Percentiles rank a stretch among this genome's conserved stretches.
Evolutionary conservation across 2,113 vertebrate species (phyloP).

Genomic region (Sclerurus mexicanus): DNA sequence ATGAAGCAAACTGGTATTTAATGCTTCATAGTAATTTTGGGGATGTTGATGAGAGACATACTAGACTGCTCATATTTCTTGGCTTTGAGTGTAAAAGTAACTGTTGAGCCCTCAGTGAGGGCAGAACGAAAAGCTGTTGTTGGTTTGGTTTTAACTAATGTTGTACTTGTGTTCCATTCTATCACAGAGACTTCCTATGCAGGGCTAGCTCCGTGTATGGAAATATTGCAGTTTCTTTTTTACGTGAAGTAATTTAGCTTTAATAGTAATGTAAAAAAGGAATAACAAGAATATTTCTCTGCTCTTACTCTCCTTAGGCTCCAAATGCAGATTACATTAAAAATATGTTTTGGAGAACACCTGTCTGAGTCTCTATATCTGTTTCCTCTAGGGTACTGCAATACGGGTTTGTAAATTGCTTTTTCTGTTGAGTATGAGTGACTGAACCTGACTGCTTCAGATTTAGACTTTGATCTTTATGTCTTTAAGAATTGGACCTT

Average conservation of each 20-base stretch:
- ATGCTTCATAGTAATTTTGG: background rate
- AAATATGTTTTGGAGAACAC: slow-evolving; percentile 54
- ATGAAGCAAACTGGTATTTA: background rate
- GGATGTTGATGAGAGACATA: background rate
- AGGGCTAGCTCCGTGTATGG: background rate
- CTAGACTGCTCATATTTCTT: background rate
- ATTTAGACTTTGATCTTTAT: background rate
- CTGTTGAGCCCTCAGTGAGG: background rate
- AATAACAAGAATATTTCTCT: slow-evolving; percentile 33
- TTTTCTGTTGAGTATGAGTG: background rate
- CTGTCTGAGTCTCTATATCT: slow-evolving; percentile 16
- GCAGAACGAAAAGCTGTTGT: background rate
- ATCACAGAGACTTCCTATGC: slow-evolving; percentile 8
- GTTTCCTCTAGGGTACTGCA: background rate
- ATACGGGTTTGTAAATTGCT: background rate
- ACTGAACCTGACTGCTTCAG: background rate
- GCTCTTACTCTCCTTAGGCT: slow-evolving; percentile 15
- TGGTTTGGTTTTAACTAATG: background rate
- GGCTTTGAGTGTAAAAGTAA: background rate
- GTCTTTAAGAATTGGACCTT: background rate
- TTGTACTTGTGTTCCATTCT: background rate
- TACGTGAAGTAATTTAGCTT: slow-evolving; percentile 38
- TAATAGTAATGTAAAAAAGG: slow-evolving; percentile 37
- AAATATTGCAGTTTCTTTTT: slow-evolving; percentile 35
- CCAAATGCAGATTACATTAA: slow-evolving; percentile 51